Evolutionary conservation across 1,140 invertebrate species (phyloP).

Genomic region (Drosophila erecta): DNA sequence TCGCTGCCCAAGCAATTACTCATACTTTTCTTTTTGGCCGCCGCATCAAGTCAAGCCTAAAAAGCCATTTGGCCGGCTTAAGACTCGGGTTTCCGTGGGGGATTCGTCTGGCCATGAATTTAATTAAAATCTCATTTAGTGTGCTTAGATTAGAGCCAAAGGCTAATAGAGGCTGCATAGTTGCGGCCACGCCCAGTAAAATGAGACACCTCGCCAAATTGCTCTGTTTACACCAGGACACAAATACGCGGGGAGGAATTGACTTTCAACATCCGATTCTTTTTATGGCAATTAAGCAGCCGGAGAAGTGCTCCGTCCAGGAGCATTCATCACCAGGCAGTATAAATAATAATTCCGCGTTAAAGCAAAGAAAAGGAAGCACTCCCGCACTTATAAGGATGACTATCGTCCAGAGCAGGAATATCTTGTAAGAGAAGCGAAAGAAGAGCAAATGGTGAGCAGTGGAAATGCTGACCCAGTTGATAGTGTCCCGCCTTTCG

Average conservation of each 20-base stretch:
- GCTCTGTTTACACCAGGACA: constrained; percentile 13
- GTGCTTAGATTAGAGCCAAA: constrained; percentile 35
- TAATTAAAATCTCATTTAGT: constrained; percentile 73
- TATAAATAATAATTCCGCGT: constrained; percentile 68
- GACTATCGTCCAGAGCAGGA: neutral
- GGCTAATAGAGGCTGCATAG: constrained; percentile 47
- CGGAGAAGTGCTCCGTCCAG: constrained; percentile 18
- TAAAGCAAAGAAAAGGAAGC: constrained; percentile 22
- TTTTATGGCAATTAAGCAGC: constrained; percentile 56
- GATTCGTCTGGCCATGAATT: constrained; percentile 68
- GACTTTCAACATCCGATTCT: constrained; percentile 34
- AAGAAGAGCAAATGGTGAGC: neutral
- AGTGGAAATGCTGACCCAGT: constrained; percentile 16
- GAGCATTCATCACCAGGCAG: constrained; percentile 55
- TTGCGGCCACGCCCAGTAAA: constrained; percentile 6
- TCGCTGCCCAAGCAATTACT: constrained; percentile 45
- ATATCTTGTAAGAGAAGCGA: constrained; percentile 4
- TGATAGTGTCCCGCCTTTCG: constrained; percentile 12
- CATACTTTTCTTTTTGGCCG: constrained; percentile 26
- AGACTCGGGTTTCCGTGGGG: constrained; percentile 23
- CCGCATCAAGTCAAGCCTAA: constrained; percentile 42
- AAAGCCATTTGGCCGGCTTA: constrained; percentile 37
- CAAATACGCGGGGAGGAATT: constrained; percentile 9
- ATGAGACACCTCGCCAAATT: constrained; percentile 11
- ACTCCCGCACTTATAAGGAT: constrained; percentile 22